A percentile compares a stretch with the other conserved stretches of the same genome.
These are phyloP conservation scores for Dasysyrphus tricinctus DNA, from an alignment of 2,888 invertebrate species.

Conservation along the genomic window DNA sequence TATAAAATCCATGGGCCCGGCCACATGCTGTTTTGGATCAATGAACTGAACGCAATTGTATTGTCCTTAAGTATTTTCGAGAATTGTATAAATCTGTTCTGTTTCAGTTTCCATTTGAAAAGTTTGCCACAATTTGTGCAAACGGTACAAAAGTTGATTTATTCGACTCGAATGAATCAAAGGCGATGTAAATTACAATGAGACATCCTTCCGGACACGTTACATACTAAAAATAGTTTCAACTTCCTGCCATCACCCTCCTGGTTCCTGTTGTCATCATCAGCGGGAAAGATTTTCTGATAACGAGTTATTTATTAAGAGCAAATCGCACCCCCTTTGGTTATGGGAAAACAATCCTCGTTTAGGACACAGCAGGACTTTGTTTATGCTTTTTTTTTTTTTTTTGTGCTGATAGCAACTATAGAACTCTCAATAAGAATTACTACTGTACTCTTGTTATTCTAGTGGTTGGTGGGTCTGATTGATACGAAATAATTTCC, in stretches of 20 bases:
- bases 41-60: conserved; percentile 28
- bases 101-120: conserved; percentile 21
- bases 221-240: conserved; percentile 55
- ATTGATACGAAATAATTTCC: conserved; percentile 34
- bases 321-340: conserved; percentile 28
- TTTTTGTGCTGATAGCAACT: conserved; percentile 10
- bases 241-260: conserved; percentile 41
- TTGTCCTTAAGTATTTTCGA: conserved; percentile 40
- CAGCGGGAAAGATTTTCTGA: conserved; percentile 53
- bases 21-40: conserved; percentile 49
- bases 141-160: conserved; percentile 38
- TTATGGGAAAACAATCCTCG: conserved; percentile 36
- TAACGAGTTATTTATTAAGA: conserved; percentile 59
- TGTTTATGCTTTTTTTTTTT: conserved; percentile 42
- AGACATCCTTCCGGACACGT: conserved; percentile 56
- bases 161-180: conserved; percentile 35
- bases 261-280: conserved; percentile 13
- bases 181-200: conserved; percentile 55
- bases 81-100: conserved; percentile 10
- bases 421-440: conserved; percentile 1
- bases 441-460: conserved; percentile 9
- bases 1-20: conserved; percentile 21
- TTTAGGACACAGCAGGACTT: conserved; percentile 49
- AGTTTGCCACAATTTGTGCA: conserved; percentile 47
- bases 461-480: conserved; percentile 38